These are phyloP conservation scores for Trichopria drosophilae DNA, from an alignment of 2,888 invertebrate genomes.

Conservation along the genomic window DNA sequence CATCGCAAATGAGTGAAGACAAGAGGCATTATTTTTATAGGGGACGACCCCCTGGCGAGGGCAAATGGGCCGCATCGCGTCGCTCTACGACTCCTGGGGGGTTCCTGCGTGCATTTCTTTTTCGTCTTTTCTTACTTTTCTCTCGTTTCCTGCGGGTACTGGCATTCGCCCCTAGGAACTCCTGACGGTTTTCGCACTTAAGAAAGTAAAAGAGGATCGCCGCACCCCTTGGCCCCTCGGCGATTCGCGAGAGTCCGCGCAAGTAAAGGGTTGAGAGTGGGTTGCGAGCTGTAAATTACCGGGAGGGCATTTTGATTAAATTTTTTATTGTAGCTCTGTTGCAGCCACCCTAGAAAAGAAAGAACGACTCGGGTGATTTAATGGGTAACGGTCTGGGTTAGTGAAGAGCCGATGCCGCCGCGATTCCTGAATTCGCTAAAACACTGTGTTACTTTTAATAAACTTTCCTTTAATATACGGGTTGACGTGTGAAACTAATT, in stretches of 20 bases:
- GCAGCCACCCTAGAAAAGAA: conserved; percentile 32
- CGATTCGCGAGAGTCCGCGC: conserved; percentile 13
- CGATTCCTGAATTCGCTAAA: conserved; percentile 20
- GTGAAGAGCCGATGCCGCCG: conserved; percentile 7
- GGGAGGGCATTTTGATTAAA: conserved; percentile 59
- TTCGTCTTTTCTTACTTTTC: conserved; percentile 12
- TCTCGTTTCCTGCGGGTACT: background rate
- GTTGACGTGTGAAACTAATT: too few species aligned
- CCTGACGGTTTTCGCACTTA: conserved; percentile 25
- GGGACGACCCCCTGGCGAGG: conserved; percentile 36
- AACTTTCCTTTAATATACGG: too few species aligned
- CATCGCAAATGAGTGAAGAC: conserved; percentile 45
- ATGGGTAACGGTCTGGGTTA: conserved; percentile 33
- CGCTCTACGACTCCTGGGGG: conserved; percentile 45
- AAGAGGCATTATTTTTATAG: conserved; percentile 50
- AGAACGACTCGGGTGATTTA: conserved; percentile 48
- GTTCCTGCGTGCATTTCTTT: conserved; percentile 20
- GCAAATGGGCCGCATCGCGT: conserved; percentile 45
- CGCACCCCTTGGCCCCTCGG: conserved; percentile 16
- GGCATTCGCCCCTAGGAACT: background rate
- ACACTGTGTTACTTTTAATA: too few species aligned
- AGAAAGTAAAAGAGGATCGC: conserved; percentile 29
- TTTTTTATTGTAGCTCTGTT: conserved; percentile 55
- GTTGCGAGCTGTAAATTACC: conserved; percentile 55
- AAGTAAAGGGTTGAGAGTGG: conserved; percentile 50